Conservation (phyloP, 2,797 vertebrate genomes). For the Chaunax sp. region DNA sequence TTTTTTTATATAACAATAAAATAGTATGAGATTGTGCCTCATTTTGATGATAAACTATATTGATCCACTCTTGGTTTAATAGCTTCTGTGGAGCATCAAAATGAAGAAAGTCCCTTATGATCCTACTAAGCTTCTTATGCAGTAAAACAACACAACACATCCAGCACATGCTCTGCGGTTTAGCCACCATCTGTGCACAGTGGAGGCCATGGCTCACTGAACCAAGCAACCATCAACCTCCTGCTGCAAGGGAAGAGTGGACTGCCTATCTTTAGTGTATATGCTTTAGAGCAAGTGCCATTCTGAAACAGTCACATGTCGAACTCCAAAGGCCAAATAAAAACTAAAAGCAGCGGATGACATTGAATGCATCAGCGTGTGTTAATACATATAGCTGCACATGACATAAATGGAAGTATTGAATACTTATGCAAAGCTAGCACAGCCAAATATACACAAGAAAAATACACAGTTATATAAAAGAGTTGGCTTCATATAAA, state of each 20-base stretch:
- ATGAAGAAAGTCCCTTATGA: slow-evolving; percentile 30
- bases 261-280: slow-evolving; percentile 37
- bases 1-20: too few relatives aligned
- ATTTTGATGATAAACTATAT: slow-evolving; percentile 29
- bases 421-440: background rate
- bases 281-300: slow-evolving; percentile 24
- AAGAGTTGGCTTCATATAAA: background rate
- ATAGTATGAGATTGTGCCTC: too few relatives aligned
- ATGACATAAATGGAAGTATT: background rate
- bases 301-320: slow-evolving; percentile 12
- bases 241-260: slow-evolving; percentile 29
- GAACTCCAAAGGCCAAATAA: slow-evolving; percentile 2
- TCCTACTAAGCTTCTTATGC: slow-evolving; percentile 43
- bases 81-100: slow-evolving; percentile 9
- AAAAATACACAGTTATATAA: background rate
- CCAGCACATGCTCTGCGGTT: slow-evolving; percentile 73
- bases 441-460: slow-evolving; percentile 11
- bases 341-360: slow-evolving; percentile 4
- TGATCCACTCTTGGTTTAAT: slow-evolving; percentile 28
- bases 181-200: slow-evolving; percentile 78
- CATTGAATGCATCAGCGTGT: background rate
- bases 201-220: slow-evolving; percentile 45
- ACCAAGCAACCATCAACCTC: slow-evolving; percentile 45
- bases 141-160: slow-evolving; percentile 58
- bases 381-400: background rate